phyloP scores from a whole-genome alignment of 2,797 vertebrate species.

The Sylvilagus floridanus region DNA sequence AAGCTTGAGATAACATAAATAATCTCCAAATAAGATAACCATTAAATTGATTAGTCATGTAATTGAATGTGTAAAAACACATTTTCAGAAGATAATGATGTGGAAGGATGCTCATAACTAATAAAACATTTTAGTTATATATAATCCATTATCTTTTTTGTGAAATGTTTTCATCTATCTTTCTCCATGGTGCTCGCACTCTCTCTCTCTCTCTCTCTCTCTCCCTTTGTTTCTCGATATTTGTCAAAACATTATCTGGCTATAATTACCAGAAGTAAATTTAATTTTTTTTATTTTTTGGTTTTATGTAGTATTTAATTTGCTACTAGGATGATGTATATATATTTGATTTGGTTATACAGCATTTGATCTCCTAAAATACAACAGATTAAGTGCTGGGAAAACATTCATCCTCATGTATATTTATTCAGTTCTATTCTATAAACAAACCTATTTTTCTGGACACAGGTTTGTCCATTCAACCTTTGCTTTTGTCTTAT shows the following conservation, averaged over 20 bases:
- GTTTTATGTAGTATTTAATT: conserved; percentile 33
- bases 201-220: not conserved
- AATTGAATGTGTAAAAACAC: not conserved
- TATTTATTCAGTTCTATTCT: not conserved
- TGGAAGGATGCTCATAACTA: conserved; percentile 1
- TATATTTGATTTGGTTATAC: conserved; percentile 9
- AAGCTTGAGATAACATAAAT: conserved; percentile 27
- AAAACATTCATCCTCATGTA: not conserved
- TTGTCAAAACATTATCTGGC: not conserved
- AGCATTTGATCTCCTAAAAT: not conserved
- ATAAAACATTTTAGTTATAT: not conserved
- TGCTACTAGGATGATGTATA: not conserved
- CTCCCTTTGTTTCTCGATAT: not conserved
- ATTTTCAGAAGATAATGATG: conserved; percentile 22
- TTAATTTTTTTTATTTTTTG: not conserved
- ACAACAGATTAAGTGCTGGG: not conserved
- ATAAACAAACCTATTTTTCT: not conserved
- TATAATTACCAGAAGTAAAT: too few species aligned
- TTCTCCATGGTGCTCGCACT: not conserved
- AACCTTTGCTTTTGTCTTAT: not conserved
- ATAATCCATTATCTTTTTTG: not conserved
- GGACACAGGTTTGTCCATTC: not conserved
- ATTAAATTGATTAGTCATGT: conserved; percentile 18
- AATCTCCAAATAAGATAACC: not conserved
- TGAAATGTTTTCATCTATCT: conserved; percentile 48